Evolutionary conservation across 2,113 vertebrate species (phyloP), one percentile per base, ranked within the genome.

Genomic region (Ranitomeya variabilis): DNA sequence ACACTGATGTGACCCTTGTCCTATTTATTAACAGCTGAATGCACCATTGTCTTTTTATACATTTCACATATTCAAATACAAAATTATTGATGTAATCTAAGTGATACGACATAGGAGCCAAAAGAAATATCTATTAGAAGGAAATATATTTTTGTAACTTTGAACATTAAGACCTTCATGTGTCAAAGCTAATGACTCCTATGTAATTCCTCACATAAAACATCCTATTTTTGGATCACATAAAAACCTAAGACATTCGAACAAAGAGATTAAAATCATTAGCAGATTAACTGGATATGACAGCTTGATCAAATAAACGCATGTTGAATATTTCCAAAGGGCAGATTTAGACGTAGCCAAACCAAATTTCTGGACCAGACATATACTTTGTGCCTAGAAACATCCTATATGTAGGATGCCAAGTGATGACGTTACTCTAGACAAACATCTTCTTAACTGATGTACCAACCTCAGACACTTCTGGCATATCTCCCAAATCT

Each of bases 221-320:
- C 80, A 66, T 89, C 93, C 92, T 94, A 91, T 90, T 91, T 95
- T 94, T 94, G 92, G 92, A 89, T 78, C 76, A 79, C 59, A 92
- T 83, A 87, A 91, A 92, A 90, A 81, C 91, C 92, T 92, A 93
- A 92, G 94, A 95, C 95, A 94, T 96, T 96, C 96, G 96, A 96
- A 96, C 95, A 96, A 96, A 96, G 94, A 95, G 95, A 95, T 95
- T 95, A 95, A 95, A 95, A 96, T 94, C 95, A 95, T 95, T 95
- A 94, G 95, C 95, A 96, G 95, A 96, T 96, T 95, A 95, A 96
- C 95, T 93, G 92, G 94, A 95, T 95, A 94, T 96, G 95, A 96
- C 95, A 94, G 95, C 93, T 95, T 94, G 95, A 95, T 96, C 95
- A 96, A 96, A 96, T 95, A 96, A 95, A 96, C 93, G 93, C 93